phyloP scores from a whole-genome alignment of 2,113 vertebrate species.

The Poeciliopsis occidentalis region DNA sequence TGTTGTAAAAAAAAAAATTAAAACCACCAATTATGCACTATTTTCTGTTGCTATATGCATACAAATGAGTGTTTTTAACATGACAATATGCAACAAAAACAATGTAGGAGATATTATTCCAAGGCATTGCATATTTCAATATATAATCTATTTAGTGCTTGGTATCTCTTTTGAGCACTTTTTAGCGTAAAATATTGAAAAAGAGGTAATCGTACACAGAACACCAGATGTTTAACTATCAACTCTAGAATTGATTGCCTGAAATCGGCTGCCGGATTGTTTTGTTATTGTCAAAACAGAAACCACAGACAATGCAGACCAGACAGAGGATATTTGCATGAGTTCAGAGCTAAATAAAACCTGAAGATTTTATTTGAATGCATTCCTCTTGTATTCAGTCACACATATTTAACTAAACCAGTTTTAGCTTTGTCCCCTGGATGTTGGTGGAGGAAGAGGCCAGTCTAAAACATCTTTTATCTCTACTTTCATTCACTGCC shows the following conservation, averaged over 20 bases:
- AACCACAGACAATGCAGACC: background rate
- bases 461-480: background rate
- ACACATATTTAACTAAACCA: background rate
- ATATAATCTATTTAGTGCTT: background rate
- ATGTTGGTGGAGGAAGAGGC: background rate
- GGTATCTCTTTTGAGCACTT: background rate
- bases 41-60: too few relatives aligned
- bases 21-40: too few relatives aligned
- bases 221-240: background rate
- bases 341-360: background rate
- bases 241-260: background rate
- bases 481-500: background rate
- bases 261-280: conserved; percentile 3
- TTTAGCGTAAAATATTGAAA: background rate
- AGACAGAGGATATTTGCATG: background rate
- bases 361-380: background rate
- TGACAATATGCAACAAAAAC: too few relatives aligned
- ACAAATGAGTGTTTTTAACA: too few relatives aligned
- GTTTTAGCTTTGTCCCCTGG: too few relatives aligned
- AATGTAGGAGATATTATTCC: too few relatives aligned
- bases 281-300: background rate
- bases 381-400: background rate
- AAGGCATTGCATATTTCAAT: too few relatives aligned
- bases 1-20: too few relatives aligned
- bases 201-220: background rate